These are phyloP conservation scores for Cosmia pyralina DNA, from an alignment of 2,888 invertebrate species.

Conservation along the genomic window DNA sequence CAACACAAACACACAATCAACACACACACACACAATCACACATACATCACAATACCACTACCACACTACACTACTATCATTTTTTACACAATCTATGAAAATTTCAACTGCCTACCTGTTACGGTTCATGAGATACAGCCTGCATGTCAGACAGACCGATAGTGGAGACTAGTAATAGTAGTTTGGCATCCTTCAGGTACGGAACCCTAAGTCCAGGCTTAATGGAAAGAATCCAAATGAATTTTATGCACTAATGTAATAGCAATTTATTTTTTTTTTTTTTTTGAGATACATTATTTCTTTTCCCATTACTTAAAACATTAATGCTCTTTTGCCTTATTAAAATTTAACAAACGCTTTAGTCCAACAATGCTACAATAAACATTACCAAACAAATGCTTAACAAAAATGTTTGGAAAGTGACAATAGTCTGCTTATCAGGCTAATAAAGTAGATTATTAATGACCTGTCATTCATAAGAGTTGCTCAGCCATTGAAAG, in stretches of 20 bases:
- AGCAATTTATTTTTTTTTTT: background rate
- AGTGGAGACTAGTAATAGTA: no score
- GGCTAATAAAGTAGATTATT: slow-evolving; percentile 46
- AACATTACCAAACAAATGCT: slow-evolving; percentile 17
- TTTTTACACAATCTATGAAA: no score
- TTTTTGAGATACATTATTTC: background rate
- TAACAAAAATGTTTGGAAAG: slow-evolving; percentile 45
- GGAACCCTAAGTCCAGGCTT: background rate
- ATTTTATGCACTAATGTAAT: background rate
- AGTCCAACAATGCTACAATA: slow-evolving; percentile 12
- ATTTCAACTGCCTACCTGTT: no score
- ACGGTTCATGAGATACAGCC: no score
- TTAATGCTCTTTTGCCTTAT: background rate
- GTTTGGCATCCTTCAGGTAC: no score
- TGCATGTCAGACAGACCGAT: no score
- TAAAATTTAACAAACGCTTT: slow-evolving; percentile 5
- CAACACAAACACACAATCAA: no score
- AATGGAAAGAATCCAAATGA: background rate
- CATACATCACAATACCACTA: no score
- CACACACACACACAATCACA: no score
- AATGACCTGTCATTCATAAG: slow-evolving; percentile 41
- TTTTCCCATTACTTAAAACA: background rate
- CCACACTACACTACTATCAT: no score
- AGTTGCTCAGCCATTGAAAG: slow-evolving; percentile 33
- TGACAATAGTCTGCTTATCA: slow-evolving; percentile 42